Conservation (phyloP, 2,797 vertebrate species). For the Limnodromus scolopaceus region DNA sequence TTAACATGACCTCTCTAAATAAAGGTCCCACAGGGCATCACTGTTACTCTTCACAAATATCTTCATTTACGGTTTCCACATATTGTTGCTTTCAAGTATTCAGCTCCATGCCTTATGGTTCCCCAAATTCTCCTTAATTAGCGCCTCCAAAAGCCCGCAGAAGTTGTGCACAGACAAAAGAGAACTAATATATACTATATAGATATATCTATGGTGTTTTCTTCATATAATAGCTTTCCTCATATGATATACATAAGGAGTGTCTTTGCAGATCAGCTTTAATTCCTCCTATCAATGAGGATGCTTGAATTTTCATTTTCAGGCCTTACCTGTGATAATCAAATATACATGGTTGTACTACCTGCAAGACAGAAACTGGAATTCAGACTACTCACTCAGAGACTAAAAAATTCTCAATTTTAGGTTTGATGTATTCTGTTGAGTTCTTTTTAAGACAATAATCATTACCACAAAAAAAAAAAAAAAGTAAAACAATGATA, state of each 20-base stretch:
- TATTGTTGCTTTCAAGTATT: neutral
- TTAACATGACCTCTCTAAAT: neutral
- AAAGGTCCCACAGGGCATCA: neutral
- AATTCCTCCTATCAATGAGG: neutral
- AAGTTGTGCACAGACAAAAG: neutral
- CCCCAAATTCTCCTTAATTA: neutral
- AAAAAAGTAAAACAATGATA: neutral
- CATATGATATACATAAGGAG: neutral
- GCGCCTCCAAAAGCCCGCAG: neutral
- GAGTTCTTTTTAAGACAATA: neutral
- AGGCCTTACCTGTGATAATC: neutral
- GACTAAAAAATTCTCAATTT: neutral
- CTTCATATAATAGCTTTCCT: neutral
- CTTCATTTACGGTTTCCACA: neutral
- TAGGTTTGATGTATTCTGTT: neutral
- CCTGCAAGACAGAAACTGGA: neutral
- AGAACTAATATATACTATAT: neutral
- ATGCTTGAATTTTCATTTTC: neutral
- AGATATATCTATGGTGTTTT: neutral
- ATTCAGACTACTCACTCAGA: neutral
- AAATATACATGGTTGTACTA: neutral
- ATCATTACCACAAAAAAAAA: neutral
- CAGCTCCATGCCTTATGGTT: neutral
- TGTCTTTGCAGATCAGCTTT: neutral
- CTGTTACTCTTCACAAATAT: neutral